A percentile compares a stretch with the other conserved stretches of the same genome.
phyloP scores from a whole-genome alignment of 2,113 vertebrate genomes.

The Rynchops niger region DNA sequence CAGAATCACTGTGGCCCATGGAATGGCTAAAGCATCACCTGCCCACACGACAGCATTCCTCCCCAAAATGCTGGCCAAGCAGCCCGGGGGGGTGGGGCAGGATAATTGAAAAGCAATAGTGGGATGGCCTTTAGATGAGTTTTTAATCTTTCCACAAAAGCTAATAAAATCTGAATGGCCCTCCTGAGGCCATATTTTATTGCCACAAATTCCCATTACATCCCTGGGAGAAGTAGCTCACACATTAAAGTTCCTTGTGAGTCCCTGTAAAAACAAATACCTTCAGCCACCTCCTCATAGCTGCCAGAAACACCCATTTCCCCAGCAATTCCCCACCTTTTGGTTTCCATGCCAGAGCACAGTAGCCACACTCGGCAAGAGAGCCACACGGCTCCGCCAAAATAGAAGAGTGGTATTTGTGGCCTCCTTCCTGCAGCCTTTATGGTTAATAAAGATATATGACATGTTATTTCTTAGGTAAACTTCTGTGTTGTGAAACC shows the following conservation, averaged over 20 bases:
- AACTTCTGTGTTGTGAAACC: neutral
- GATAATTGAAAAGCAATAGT: neutral
- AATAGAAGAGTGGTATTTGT: neutral
- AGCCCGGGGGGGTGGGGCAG: neutral
- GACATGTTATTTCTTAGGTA: neutral
- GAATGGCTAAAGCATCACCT: neutral
- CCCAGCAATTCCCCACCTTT: neutral
- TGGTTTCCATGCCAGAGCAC: neutral
- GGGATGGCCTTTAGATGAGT: neutral
- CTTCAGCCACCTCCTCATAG: neutral
- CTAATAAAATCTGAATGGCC: slow-evolving; percentile 29
- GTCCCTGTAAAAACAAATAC: slow-evolving; percentile 1
- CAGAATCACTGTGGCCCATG: neutral
- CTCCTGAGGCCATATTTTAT: slow-evolving; percentile 16
- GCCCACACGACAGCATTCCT: neutral
- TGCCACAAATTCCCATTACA: slow-evolving; percentile 1
- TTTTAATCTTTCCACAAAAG: slow-evolving; percentile 46
- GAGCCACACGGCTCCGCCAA: neutral
- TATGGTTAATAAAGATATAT: neutral
- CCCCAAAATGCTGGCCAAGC: neutral
- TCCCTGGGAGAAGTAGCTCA: slow-evolving; percentile 33
- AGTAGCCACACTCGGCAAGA: neutral
- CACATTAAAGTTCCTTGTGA: neutral
- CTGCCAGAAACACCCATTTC: neutral
- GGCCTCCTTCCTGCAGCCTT: neutral